Base-by-base conservation (phyloP, 2,888 invertebrate genomes). In the Osedax frankpressi region DNA sequence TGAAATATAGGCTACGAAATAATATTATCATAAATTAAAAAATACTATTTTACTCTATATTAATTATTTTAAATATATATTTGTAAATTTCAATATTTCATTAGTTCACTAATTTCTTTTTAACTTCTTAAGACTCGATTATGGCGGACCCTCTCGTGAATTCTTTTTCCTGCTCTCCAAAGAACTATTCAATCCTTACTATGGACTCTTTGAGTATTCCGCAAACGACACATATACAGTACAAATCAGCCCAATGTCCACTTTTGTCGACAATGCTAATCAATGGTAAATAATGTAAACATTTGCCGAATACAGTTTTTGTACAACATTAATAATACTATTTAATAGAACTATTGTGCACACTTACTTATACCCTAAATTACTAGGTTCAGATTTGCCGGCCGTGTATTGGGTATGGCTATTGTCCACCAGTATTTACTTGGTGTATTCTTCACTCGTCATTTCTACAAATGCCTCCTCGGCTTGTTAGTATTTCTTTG, bases 211-310 rank as follows among this genome's bases (percentile, higher is more conserved):
- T 85, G 96, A 97, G 86, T 97, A 97, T 84, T 94, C 95, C 0
- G 95, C 95, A 69, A 94, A 94, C 82, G 95, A 97, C 82, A 94
- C 94, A 0, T 96, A 96, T 84, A 96, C 95, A 3, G 95, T 96
- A 27, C 86, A 87, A 80, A 84, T 87, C 77, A 86, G 85, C 28
- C 94, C 96, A 0, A 91, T 96, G 90, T 95, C 95, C 1, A 92
- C 93, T 0, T 95, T 95, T 82, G 95, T 96, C 26, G 95, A 96
- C 82, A 94, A 96, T 82, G 92, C 93, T 84, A 92, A 94, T 80
- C 94, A 95, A 85, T 96, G 96, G 94, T 90, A 77, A 80, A n/a
- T n/a, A n/a, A 75, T 73, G 11, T 25, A 1, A 24, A n/a, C n/a
- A n/a, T n/a, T n/a, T n/a, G n/a, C n/a, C n/a, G n/a, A n/a, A n/a